These are phyloP conservation scores for Pyrgus malvae DNA, from an alignment of 2,888 invertebrate genomes.

Conservation along the genomic window DNA sequence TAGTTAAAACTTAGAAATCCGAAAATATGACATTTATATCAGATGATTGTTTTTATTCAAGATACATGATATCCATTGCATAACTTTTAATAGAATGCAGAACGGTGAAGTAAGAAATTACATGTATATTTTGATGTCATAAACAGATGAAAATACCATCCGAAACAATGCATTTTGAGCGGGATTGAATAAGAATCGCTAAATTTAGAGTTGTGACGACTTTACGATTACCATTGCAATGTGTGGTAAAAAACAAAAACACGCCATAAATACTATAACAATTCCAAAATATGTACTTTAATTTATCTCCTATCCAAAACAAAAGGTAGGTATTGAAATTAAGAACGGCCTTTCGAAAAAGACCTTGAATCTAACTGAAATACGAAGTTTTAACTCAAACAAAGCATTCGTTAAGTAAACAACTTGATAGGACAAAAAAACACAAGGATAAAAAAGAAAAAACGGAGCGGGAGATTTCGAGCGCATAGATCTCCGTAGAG, in stretches of 20 bases:
- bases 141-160: too few species aligned
- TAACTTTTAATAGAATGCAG: background rate
- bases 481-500: constrained; percentile 24
- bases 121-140: background rate
- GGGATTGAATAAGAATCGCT: too few species aligned
- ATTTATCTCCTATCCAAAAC: background rate
- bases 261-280: background rate
- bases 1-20: background rate
- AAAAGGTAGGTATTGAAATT: constrained; percentile 1
- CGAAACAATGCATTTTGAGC: too few species aligned
- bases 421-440: constrained; percentile 28
- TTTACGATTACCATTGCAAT: too few species aligned
- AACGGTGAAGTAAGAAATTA: too few species aligned
- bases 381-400: constrained; percentile 12
- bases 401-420: constrained; percentile 18
- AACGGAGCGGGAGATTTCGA: constrained; percentile 20
- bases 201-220: too few species aligned
- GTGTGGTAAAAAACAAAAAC: too few species aligned
- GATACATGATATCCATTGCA: background rate
- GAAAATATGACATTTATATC: background rate
- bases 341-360: background rate
- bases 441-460: constrained; percentile 13
- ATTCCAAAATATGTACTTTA: background rate
- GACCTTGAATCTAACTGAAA: constrained; percentile 19
- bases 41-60: background rate